phyloP scores from a whole-genome alignment of 2,888 invertebrate species.

The Synanthedon vespiformis region DNA sequence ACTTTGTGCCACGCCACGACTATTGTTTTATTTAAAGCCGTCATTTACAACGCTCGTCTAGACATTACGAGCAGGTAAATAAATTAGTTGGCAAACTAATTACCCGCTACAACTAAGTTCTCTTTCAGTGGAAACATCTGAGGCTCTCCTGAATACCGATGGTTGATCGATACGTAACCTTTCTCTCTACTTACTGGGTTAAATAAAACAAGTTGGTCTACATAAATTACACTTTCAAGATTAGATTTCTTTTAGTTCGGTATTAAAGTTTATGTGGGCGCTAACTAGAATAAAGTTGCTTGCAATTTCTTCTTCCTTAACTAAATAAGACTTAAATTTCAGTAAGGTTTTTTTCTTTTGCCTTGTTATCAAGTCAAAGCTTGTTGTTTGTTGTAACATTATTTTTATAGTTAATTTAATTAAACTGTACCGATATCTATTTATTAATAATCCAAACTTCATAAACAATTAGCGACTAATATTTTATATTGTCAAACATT shows the following conservation, averaged over 20 bases:
- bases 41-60: conserved; percentile 41
- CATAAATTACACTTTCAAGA: conserved; percentile 15
- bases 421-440: no score
- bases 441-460: no score
- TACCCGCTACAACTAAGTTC: conserved; percentile 31
- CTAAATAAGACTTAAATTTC: no score
- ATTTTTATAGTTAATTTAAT: no score
- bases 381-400: no score
- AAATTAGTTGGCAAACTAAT: conserved; percentile 47
- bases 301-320: no score
- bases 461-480: no score
- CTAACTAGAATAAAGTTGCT: no score
- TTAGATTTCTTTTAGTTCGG: not conserved
- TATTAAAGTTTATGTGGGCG: no score
- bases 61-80: conserved; percentile 51
- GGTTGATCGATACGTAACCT: conserved; percentile 21
- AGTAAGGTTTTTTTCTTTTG: no score
- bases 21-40: conserved; percentile 41
- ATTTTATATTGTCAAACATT: no score
- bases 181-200: conserved; percentile 30
- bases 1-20: conserved; percentile 9
- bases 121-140: conserved; percentile 32
- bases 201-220: conserved; percentile 29
- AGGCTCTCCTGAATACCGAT: conserved; percentile 18
- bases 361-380: no score